Evolutionary conservation across 2,888 invertebrate genomes (phyloP), one percentile per base, ranked within the genome.

Genomic region (Drosophila percnosoma): DNA sequence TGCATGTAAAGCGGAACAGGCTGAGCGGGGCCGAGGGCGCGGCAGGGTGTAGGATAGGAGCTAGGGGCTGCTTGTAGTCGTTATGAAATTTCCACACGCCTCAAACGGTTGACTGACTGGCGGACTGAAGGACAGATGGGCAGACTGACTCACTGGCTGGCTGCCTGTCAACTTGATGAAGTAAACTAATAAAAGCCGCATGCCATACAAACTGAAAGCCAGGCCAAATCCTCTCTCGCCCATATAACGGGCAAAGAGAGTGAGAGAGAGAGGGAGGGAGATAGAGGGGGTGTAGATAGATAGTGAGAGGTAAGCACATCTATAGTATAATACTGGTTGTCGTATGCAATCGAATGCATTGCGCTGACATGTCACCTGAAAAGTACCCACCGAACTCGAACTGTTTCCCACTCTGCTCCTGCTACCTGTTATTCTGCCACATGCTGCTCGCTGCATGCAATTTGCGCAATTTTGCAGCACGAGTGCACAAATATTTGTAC

Each of bases 391-490:
- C 21, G 24, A 58, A 57, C 70, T 53, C 45, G 24, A 49, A 42
- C 69, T n/a, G 34, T 11, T 31, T 7, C 29, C 38, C 40, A 27
- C 15, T 2, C n/a, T 15, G 18, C 33, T 51, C 58, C 36, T 34
- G 27, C 18, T 27, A 33, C 57, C 42, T 49, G 40, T n/a, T 36
- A 21, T 21, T 8, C 1, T 33, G 64, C 51, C 33, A 48, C 52
- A 55, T 58, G 49, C 51, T 66, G 73, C 87, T 80, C 77, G 67
- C 55, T 63, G 80, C 78, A 83, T 89, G 90, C 91, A 91, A 91
- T 91, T 89, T 89, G 75, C 78, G 76, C 90, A 89, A 91, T 90
- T 89, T 90, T 87, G 89, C 85, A 82, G 89, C 87, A 82, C 85
- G 80, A 85, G 76, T 87, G 83, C 79, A 73, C 89, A 91, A 83